These are phyloP conservation scores for Aldrovandia affinis DNA, from an alignment of 2,797 vertebrate species.

Conservation along the genomic window DNA sequence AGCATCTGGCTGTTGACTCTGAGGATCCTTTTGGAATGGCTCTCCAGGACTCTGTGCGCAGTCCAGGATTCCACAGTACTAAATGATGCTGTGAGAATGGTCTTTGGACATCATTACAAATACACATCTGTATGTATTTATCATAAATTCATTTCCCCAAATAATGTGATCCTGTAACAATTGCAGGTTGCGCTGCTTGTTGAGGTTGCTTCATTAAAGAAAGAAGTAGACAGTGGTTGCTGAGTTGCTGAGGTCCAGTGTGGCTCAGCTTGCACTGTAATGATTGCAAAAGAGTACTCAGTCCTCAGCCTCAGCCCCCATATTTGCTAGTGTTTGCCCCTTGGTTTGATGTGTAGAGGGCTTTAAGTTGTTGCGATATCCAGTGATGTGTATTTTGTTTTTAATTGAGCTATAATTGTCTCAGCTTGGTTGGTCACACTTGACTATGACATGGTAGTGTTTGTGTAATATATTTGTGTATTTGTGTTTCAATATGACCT, in stretches of 20 bases:
- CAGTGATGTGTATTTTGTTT: background rate
- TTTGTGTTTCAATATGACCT: too few relatives aligned
- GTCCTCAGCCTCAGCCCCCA: too few relatives aligned
- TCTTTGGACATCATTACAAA: background rate
- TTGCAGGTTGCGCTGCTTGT: background rate
- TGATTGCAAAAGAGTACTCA: background rate
- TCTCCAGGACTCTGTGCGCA: slow-evolving; percentile 49
- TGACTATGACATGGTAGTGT: too few relatives aligned
- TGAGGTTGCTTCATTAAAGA: background rate
- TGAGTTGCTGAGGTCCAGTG: background rate
- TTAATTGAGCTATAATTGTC: background rate
- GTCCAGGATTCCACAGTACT: slow-evolving; percentile 65
- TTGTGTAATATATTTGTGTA: too few relatives aligned
- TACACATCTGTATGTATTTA: background rate
- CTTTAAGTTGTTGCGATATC: background rate
- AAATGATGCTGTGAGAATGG: slow-evolving; percentile 25
- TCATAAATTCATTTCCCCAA: background rate
- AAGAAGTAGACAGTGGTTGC: background rate
- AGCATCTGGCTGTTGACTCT: slow-evolving; percentile 60
- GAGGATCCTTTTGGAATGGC: slow-evolving; percentile 68
- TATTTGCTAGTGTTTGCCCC: background rate
- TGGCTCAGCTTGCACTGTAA: background rate
- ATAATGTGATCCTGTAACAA: background rate
- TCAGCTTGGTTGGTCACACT: too few relatives aligned
- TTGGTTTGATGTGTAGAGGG: background rate